Evolutionary conservation across 2,113 vertebrate genomes (phyloP), one percentile per base, ranked within the genome.

Genomic region (Spea multiplicata): DNA sequence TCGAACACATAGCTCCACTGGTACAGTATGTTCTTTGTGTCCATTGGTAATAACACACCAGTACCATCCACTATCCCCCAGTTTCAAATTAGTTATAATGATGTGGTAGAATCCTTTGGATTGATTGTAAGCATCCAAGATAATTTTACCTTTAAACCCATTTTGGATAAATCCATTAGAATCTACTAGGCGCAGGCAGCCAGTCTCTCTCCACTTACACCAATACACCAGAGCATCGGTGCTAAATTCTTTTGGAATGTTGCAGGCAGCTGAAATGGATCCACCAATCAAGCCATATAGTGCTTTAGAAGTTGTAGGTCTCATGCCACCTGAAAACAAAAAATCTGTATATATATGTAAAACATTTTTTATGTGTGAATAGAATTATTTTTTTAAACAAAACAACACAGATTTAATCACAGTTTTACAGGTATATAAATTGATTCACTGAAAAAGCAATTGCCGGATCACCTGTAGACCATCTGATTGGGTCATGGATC

Each of bases 41-140:
- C 83, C 46, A 0, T 62, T 74, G 0, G 6, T 72, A 57, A 82
- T 83, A 79, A 82, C 80, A 0, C 86, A 88, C 87, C 86, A 88
- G 75, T 85, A 87, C 84, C 83, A 86, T 1, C 87, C 87, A 0
- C 2, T 57, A 0, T 87, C 87, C 44, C 76, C 83, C 72, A 83
- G 57, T 52, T 49, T 3, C 80, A 88, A 81, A 1, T 44, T 64
- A 30, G 48, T n/a, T 79, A 87, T 45, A 80, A 67, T 0, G 69
- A 87, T 81, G 0, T 50, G 74, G 81, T 4, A 85, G 0, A 4
- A 75, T 5, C 82, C 81, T 0, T 0, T 53, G 1, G 44, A 16
- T 13, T 2, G 14, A n/a, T 44, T 0, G 0, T 55, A 5, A 66
- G 30, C 1, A 50, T 6, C 6, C 0, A 83, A 9, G 0, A 0